Conservation (phyloP, 2,797 vertebrate species). For the Peromyscus nudipes region DNA sequence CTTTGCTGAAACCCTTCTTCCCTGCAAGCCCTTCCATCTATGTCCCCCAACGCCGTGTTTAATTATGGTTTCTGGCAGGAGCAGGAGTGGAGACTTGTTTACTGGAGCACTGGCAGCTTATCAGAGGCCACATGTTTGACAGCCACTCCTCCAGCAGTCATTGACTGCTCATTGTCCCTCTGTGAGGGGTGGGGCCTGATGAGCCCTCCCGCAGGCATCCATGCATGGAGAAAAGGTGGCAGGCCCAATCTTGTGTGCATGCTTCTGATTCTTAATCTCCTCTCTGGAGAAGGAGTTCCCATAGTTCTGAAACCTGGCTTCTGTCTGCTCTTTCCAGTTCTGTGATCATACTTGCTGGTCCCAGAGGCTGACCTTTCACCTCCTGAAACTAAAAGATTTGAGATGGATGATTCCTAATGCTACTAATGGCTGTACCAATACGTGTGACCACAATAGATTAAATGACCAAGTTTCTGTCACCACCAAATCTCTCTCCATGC, state of each 20-base stretch:
- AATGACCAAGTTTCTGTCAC: not conserved
- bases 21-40: not conserved
- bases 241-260: not conserved
- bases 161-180: not conserved
- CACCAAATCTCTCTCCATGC: not conserved
- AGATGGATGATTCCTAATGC: slow-evolving; percentile 17
- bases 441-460: slow-evolving; percentile 45
- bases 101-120: not conserved
- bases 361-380: slow-evolving; percentile 1
- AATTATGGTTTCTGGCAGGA: not conserved
- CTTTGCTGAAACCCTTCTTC: not conserved
- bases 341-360: not conserved
- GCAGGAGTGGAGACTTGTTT: not conserved
- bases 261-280: slow-evolving; percentile 60
- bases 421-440: slow-evolving; percentile 53
- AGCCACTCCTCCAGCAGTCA: too few species aligned
- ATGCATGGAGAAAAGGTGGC: not conserved
- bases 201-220: not conserved
- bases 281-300: not conserved
- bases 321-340: not conserved
- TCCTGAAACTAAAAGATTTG: slow-evolving; percentile 65
- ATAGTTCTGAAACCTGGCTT: slow-evolving; percentile 16
- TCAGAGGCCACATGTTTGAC: not conserved
- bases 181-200: not conserved
- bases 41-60: not conserved